Percentiles rank a stretch among this genome's conserved stretches.
These are phyloP conservation scores for Galaxias olidus DNA, from an alignment of 2,797 vertebrate genomes.

Conservation along the genomic window DNA sequence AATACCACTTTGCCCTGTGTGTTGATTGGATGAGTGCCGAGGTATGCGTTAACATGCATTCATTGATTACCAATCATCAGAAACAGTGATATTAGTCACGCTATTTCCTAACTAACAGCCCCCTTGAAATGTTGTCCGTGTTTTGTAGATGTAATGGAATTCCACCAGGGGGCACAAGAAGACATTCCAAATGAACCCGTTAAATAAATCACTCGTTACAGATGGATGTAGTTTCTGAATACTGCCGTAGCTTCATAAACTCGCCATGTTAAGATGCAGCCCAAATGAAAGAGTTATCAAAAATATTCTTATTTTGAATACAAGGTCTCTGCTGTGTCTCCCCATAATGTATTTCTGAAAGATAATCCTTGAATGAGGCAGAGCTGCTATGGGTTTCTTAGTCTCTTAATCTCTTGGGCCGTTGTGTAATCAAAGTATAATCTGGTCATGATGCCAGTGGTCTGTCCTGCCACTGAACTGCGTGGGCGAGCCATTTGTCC, in stretches of 20 bases:
- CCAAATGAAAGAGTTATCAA: no score
- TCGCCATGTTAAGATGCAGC: background rate
- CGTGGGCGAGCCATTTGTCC: slow-evolving; percentile 22
- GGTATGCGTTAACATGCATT: background rate
- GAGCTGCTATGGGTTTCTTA: slow-evolving; percentile 16
- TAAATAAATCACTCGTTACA: no score
- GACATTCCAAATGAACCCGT: background rate
- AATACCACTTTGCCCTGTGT: background rate
- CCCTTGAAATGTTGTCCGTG: background rate
- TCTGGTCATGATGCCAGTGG: slow-evolving; percentile 17
- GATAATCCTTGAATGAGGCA: background rate
- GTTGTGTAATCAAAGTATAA: slow-evolving; percentile 25
- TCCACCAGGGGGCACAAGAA: slow-evolving; percentile 58
- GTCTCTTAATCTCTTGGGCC: slow-evolving; percentile 13
- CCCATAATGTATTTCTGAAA: no score
- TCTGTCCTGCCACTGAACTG: slow-evolving; percentile 20
- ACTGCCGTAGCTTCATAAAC: background rate
- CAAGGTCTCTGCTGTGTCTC: no score
- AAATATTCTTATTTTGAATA: no score
- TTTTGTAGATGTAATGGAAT: background rate
- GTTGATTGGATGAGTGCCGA: background rate
- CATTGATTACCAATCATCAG: background rate
- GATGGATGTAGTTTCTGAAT: background rate
- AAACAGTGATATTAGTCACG: background rate
- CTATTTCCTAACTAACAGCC: background rate